These are phyloP conservation scores for Thereva nobilitata DNA, from an alignment of 2,888 invertebrate species.

Conservation along the genomic window DNA sequence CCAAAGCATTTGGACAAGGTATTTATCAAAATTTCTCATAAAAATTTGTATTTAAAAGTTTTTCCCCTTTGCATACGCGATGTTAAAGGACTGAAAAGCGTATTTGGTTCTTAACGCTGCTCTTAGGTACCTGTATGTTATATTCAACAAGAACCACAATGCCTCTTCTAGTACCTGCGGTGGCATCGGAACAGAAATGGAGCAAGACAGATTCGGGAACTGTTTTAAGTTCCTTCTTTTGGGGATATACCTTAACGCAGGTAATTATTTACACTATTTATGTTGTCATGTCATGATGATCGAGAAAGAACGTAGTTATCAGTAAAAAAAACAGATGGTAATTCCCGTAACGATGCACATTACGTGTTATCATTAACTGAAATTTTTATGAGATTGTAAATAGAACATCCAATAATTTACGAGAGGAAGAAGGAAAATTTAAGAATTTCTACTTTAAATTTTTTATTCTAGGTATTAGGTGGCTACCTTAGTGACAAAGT, in stretches of 20 bases:
- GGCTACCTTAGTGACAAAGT: slow-evolving; percentile 65
- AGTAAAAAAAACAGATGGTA: too few species aligned
- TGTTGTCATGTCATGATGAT: too few species aligned
- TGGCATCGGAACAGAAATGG: slow-evolving; percentile 68
- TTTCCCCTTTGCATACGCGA: background rate
- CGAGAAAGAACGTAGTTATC: background rate
- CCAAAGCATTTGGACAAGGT: slow-evolving; percentile 57
- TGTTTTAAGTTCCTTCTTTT: slow-evolving; percentile 72
- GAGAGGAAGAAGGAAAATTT: too few species aligned
- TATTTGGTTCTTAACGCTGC: slow-evolving; percentile 64
- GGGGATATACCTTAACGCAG: slow-evolving; percentile 73
- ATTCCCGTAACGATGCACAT: too few species aligned
- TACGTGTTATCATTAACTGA: too few species aligned
- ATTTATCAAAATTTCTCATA: slow-evolving; percentile 15
- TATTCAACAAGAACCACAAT: slow-evolving; percentile 70
- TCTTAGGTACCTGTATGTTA: slow-evolving; percentile 67
- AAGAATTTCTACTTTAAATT: background rate
- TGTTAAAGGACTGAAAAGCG: slow-evolving; percentile 60
- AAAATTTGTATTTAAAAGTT: background rate
- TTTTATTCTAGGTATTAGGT: slow-evolving; percentile 55
- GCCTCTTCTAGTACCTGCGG: slow-evolving; percentile 67
- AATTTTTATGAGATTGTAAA: too few species aligned
- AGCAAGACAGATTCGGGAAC: slow-evolving; percentile 71
- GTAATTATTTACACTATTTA: slow-evolving; percentile 45
- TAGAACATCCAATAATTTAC: too few species aligned